Percentiles rank a stretch among this genome's conserved stretches.
phyloP scores from a whole-genome alignment of 2,113 vertebrate species.

The Narcine bancroftii region DNA sequence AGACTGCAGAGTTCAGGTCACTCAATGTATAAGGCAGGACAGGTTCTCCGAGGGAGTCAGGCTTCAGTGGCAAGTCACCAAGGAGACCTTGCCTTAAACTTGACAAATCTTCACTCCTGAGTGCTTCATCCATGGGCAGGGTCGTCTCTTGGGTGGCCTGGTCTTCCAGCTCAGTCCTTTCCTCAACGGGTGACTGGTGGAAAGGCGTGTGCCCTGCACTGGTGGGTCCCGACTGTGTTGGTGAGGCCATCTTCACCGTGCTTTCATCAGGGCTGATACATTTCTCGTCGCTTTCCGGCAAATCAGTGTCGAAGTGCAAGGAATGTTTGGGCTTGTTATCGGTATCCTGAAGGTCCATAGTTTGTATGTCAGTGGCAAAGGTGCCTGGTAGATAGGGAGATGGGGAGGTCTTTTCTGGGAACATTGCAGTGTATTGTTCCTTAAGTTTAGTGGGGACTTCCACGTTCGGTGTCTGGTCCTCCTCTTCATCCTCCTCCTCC shows the following conservation, averaged over 20 bases:
- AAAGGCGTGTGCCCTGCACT: slow-evolving; percentile 84
- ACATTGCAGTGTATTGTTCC: slow-evolving; percentile 59
- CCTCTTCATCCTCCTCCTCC: slow-evolving; percentile 66
- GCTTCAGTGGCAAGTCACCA: neutral
- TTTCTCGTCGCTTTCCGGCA: slow-evolving; percentile 74
- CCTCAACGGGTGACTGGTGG: slow-evolving; percentile 84
- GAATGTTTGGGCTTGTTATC: slow-evolving; percentile 43
- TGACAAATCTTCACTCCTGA: neutral
- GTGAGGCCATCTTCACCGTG: slow-evolving; percentile 87
- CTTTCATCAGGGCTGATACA: slow-evolving; percentile 88
- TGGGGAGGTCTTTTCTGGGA: slow-evolving; percentile 49
- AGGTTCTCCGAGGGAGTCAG: neutral
- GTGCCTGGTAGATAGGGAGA: neutral
- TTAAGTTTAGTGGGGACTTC: slow-evolving; percentile 69
- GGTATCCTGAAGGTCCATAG: slow-evolving; percentile 38
- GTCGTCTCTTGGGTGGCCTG: neutral
- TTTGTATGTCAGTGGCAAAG: neutral
- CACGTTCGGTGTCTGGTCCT: slow-evolving; percentile 64
- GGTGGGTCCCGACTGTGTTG: slow-evolving; percentile 81
- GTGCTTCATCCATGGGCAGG: neutral
- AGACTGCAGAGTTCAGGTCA: neutral
- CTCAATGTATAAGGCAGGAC: neutral
- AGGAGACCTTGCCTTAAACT: neutral
- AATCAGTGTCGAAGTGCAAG: slow-evolving; percentile 48
- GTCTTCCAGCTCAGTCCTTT: slow-evolving; percentile 60